Evolutionary conservation across 2,888 invertebrate species (phyloP).

Genomic region (Nephrotoma guestfalica): DNA sequence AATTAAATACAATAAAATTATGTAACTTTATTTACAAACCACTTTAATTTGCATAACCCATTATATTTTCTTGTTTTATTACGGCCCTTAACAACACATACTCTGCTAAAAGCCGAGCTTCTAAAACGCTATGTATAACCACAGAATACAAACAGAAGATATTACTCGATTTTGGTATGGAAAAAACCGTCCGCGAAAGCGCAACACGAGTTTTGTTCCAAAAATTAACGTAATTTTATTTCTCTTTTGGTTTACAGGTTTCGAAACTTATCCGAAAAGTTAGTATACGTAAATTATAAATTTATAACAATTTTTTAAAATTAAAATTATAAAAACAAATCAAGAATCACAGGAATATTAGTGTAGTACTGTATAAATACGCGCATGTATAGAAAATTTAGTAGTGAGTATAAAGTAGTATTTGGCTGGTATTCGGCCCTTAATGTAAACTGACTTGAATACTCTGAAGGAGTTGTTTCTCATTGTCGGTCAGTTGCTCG

Average conservation of each 20-base stretch:
- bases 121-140: no score
- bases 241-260: not conserved
- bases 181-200: no score
- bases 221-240: not conserved
- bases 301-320: not conserved
- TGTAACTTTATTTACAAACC: no score
- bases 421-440: not conserved
- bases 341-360: not conserved
- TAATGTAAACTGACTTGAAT: constrained; percentile 13
- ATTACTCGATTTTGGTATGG: no score
- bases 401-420: not conserved
- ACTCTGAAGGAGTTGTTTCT: constrained; percentile 35
- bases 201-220: not conserved
- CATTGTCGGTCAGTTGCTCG: constrained; percentile 41
- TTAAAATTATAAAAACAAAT: not conserved
- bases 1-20: no score
- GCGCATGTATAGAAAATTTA: not conserved
- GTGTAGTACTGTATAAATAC: not conserved
- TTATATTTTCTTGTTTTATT: no score
- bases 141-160: no score
- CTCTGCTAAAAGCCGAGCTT: no score
- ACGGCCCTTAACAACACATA: no score
- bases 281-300: not conserved
- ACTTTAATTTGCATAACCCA: no score
- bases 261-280: not conserved